Evolutionary conservation across 2,888 invertebrate genomes (phyloP), one percentile per base, ranked within the genome.

Genomic region (Hyalella azteca): DNA sequence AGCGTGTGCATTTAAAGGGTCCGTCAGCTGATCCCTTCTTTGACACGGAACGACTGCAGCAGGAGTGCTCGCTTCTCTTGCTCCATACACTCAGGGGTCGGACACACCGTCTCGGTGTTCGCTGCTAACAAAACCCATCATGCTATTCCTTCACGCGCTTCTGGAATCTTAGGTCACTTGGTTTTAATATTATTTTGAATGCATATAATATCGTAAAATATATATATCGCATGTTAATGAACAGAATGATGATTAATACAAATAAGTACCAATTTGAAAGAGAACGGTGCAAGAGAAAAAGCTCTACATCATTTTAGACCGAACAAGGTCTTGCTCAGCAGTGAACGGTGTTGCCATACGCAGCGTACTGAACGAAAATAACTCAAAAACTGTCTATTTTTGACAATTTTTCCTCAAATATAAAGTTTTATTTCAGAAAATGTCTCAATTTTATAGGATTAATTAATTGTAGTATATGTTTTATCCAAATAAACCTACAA

Each of bases 311-410:
- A 66, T 66, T 36, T 66, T 66, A 66, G 66, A 32, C 66, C 66
- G 66, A 66, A 66, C 66, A 66, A 66, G 66, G 66, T 66, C 66
- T 66, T 66, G 66, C 66, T 66, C 66, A 66, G 66, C 36, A 66
- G 66, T 66, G 66, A 66, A 39, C 66, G 66, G 66, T 66, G 66
- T 66, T 66, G 66, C 66, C 66, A 66, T 66, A 66, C 66, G 66
- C 66, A 36, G 36, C 36, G 32, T 39, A 19, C 29, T 36, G 66
- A 66, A 66, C 66, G 66, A 66, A 66, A 66, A 32, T n/a, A n/a
- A 66, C 0, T 19, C 54, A 29, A 4, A 54, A 54, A 54, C 7
- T 29, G 13, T 54, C 54, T 2, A n/a, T n/a, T n/a, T n/a, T n/a
- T n/a, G n/a, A n/a, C n/a, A n/a, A n/a, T n/a, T n/a, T n/a, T n/a